A percentile compares a stretch with the other conserved stretches of the same genome.
Conservation (phyloP, 1,140 invertebrate genomes). For the Temnothorax nylanderi region DNA sequence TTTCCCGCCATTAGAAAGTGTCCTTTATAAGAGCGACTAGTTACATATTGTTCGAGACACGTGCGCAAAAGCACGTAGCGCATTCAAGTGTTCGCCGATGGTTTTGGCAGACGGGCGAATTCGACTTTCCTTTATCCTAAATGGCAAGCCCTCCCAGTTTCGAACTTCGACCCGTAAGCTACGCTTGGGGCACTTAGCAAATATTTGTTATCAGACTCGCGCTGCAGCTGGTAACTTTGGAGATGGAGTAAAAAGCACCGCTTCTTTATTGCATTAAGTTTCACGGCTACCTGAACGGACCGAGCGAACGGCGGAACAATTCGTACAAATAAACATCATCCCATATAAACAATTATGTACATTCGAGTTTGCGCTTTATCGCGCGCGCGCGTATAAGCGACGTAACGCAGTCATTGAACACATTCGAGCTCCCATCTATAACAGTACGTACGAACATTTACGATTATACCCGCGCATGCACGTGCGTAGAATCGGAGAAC, state of each 20-base stretch:
- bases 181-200: background rate
- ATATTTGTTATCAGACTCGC: slow-evolving; percentile 42
- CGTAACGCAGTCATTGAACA: slow-evolving; percentile 22
- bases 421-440: slow-evolving; percentile 4
- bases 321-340: slow-evolving; percentile 24
- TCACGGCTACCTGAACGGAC: background rate
- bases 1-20: slow-evolving; percentile 34
- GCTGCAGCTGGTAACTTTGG: background rate
- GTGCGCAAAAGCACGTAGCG: slow-evolving; percentile 27
- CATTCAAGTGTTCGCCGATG: slow-evolving; percentile 45
- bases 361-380: slow-evolving; percentile 4
- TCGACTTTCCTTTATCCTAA: slow-evolving; percentile 45
- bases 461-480: background rate
- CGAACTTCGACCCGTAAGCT: slow-evolving; percentile 28
- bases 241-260: background rate
- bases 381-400: background rate
- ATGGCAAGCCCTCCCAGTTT: slow-evolving; percentile 22
- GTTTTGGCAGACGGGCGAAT: slow-evolving; percentile 36
- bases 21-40: slow-evolving; percentile 24
- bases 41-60: slow-evolving; percentile 55
- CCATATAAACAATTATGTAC: slow-evolving; percentile 1
- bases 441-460: slow-evolving; percentile 12
- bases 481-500: slow-evolving; percentile 14
- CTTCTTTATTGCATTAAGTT: background rate
- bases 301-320: background rate